Percentiles rank a stretch among this genome's conserved stretches.
These are phyloP conservation scores for Heliornis fulica DNA, from an alignment of 2,113 vertebrate genomes.

Conservation along the genomic window DNA sequence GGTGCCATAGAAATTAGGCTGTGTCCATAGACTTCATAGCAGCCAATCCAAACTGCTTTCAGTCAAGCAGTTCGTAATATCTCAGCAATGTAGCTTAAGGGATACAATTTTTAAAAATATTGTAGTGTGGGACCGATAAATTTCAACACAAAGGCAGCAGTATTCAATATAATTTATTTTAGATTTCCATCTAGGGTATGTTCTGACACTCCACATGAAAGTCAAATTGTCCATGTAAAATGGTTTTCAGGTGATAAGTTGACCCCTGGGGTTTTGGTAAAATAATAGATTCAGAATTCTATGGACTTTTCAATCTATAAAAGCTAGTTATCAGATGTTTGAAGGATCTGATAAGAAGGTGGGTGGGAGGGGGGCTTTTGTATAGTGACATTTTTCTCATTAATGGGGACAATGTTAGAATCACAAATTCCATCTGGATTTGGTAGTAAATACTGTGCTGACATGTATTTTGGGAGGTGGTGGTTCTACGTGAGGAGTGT, in stretches of 20 bases:
- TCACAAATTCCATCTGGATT: slow-evolving; percentile 67
- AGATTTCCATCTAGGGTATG: slow-evolving; percentile 78
- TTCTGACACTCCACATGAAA: slow-evolving; percentile 79
- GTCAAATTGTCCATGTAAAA: slow-evolving; percentile 82
- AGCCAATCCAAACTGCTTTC: slow-evolving; percentile 65
- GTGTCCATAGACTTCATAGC: slow-evolving; percentile 51
- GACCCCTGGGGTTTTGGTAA: slow-evolving; percentile 76
- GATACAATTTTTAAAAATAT: slow-evolving; percentile 81
- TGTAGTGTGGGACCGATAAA: slow-evolving; percentile 79
- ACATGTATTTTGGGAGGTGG: slow-evolving; percentile 57
- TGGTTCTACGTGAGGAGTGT: slow-evolving; percentile 39
- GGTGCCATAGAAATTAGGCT: slow-evolving; percentile 71
- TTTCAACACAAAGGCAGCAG: slow-evolving; percentile 72
- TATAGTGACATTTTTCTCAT: slow-evolving; percentile 76
- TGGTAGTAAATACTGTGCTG: slow-evolving; percentile 74
- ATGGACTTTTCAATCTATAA: slow-evolving; percentile 77
- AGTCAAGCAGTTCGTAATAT: slow-evolving; percentile 76
- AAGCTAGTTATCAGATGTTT: slow-evolving; percentile 78
- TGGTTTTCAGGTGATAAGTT: slow-evolving; percentile 81
- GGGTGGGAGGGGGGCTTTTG: slow-evolving; percentile 8
- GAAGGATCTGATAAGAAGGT: slow-evolving; percentile 75
- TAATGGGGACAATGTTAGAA: slow-evolving; percentile 71
- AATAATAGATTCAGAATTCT: slow-evolving; percentile 80
- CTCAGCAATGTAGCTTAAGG: slow-evolving; percentile 74
- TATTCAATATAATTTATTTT: slow-evolving; percentile 81